Evolutionary conservation across 2,888 invertebrate species (phyloP), one percentile per base, ranked within the genome.

Genomic region (Drosophila dives): DNA sequence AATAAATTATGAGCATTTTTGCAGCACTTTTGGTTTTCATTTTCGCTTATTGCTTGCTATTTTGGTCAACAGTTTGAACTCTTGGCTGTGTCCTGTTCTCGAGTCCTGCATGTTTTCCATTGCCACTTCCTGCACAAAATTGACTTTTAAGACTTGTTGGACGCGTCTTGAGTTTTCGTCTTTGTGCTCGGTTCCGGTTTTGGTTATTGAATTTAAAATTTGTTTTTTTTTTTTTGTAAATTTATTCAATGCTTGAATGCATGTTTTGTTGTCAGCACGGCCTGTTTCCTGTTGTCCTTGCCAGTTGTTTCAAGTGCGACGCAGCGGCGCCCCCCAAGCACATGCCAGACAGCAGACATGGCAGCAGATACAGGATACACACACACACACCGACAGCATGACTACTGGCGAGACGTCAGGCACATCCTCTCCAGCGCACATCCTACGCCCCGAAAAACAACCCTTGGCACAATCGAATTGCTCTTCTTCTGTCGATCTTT

Each of bases 1-100:
- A 75, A 89, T 90, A 85, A 90, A 86, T 89, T 90, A 84, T 90
- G 72, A 76, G 63, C 55, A 38, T 38, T 54, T 60, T 12, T 62
- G 69, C 60, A 66, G 64, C 50, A 48, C 63, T 80, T 78, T 70
- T 61, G 23, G 50, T 51, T 65, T 29, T 55, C 12, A 26, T 34
- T 50, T 38, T 38, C 53, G 11, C 64, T 62, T 68, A 42, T 48
- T 36, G 56, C 23, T 68, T 64, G 61, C 49, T 68, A 33, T 55
- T 36, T 55, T 55, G 61, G 77, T 61, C 60, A 66, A 64, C 53
- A 15, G 64, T 55, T 74, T 75, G 64, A 73, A 62, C 69, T 66
- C 53, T 68, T 72, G 81, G 61, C 65, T 69, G 58, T 54, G 42
- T 29, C 29, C 29, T 29, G 29, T 29, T 29, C 38, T 42, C 36